Evolutionary conservation across 2,113 vertebrate species (phyloP), one percentile per base, ranked within the genome.

Genomic region (Scopus umbretta): DNA sequence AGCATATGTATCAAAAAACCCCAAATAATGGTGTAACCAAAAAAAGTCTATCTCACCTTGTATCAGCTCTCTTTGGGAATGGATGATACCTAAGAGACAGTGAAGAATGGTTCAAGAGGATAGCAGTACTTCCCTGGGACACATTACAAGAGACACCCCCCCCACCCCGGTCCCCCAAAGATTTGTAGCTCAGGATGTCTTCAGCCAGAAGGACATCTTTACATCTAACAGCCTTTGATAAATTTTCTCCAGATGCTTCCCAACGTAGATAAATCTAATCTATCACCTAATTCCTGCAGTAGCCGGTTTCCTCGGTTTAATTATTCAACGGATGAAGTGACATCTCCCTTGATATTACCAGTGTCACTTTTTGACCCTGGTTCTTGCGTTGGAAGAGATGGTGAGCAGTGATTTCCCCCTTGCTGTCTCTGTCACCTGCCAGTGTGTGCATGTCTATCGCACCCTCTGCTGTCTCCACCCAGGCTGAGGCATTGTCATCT

Each of bases 101-200:
- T 27, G 36, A 88, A 43, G 30, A 86, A 42, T 2, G 1, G 25
- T 50, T 53, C 32, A 50, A 43, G 23, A 74, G 6, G 9, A 12
- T 18, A 62, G 26, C 4, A 53, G 22, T 59, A 8, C 5, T 78
- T 81, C 9, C 10, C 17, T 66, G 26, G 21, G 56, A 26, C 3
- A 1, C 21, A 7, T 29, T 40, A 26, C 11, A 34, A 59, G 27
- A 55, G n/a, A n/a, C n/a, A 21, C 47, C 10, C 10, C 20, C 47
- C 9, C 3, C 2, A 4, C 20, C 4, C 13, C 40, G 12, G 40
- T 12, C 8, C 7, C 9, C 1, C 18, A 20, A 22, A 34, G 38
- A 12, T 34, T 42, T 49, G 50, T 40, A 61, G 52, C 34, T 73
- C 14, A 73, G 36, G 43, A 34, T 14, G 73, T 91, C 19, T 52